Percentiles rank a stretch among this genome's conserved stretches.
Conservation (phyloP, 2,797 vertebrate genomes). For the Amblyopsis hoosieri region DNA sequence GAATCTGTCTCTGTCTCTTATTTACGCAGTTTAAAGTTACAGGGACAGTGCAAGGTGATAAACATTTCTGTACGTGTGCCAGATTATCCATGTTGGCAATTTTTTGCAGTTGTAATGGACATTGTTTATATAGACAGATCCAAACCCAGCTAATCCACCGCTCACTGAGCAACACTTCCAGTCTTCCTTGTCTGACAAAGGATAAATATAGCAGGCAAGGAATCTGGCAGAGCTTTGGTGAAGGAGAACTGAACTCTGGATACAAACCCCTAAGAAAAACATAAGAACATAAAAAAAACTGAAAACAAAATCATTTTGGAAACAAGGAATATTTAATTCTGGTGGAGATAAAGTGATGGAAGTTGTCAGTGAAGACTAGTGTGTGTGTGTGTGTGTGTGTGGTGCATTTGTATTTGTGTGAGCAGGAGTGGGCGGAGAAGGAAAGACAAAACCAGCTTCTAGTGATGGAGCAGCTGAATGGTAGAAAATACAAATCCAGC, state of each 20-base stretch:
- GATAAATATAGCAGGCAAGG: slow-evolving; percentile 39
- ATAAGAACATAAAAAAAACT: slow-evolving; percentile 4
- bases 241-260: slow-evolving; percentile 26
- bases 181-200: slow-evolving; percentile 42
- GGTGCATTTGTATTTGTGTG: too few species aligned
- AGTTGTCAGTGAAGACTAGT: neutral
- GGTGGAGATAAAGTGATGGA: slow-evolving; percentile 9
- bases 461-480: too few species aligned
- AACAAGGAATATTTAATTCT: too few species aligned
- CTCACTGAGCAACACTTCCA: slow-evolving; percentile 43
- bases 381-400: neutral
- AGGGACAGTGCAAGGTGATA: too few species aligned
- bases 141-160: slow-evolving; percentile 46
- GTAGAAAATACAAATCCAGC: too few species aligned
- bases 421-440: too few species aligned
- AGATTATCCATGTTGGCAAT: too few species aligned
- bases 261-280: slow-evolving; percentile 8
- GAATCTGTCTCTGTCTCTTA: slow-evolving; percentile 67
- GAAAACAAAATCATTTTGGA: neutral
- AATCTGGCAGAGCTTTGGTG: slow-evolving; percentile 16
- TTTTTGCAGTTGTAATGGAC: too few species aligned
- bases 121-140: slow-evolving; percentile 16
- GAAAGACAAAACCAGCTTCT: too few species aligned
- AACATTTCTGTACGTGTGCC: too few species aligned
- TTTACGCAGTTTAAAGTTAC: neutral